Percentiles rank a stretch among this genome's conserved stretches.
Conservation (phyloP, 1,140 invertebrate genomes). For the Mya arenaria region DNA sequence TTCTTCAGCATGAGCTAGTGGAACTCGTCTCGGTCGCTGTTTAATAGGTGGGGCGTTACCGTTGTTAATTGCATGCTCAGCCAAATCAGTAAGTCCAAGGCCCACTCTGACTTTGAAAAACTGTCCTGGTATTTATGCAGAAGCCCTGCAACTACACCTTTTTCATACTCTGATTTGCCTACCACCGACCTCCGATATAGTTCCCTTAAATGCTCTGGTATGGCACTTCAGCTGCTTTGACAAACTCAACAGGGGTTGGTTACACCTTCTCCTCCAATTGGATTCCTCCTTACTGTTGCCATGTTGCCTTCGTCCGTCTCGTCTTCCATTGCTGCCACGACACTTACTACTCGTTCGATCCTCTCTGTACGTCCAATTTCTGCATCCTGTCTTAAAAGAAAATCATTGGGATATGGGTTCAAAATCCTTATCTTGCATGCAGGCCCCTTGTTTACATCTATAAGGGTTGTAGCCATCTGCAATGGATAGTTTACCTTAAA, state of each 20-base stretch:
- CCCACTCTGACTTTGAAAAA: slow-evolving; percentile 26
- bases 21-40: neutral
- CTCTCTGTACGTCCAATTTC: neutral
- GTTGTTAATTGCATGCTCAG: slow-evolving; percentile 34
- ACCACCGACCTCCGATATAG: neutral
- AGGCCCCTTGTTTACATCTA: neutral
- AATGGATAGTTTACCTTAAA: neutral
- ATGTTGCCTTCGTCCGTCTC: neutral
- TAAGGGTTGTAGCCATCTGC: slow-evolving; percentile 7
- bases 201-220: slow-evolving; percentile 15
- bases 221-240: neutral
- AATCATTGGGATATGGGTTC: slow-evolving; percentile 30
- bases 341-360: slow-evolving; percentile 1
- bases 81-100: neutral
- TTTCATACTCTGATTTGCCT: neutral
- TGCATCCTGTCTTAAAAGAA: slow-evolving; percentile 18
- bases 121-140: neutral
- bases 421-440: slow-evolving; percentile 12
- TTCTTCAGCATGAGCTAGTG: slow-evolving; percentile 1
- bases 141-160: neutral
- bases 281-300: neutral
- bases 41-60: slow-evolving; percentile 26
- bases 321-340: neutral
- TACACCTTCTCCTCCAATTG: neutral
- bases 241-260: too few species aligned